Percentiles rank a stretch among this genome's conserved stretches.
Conservation (phyloP, 1,140 invertebrate species). For the Cherax destructor region DNA sequence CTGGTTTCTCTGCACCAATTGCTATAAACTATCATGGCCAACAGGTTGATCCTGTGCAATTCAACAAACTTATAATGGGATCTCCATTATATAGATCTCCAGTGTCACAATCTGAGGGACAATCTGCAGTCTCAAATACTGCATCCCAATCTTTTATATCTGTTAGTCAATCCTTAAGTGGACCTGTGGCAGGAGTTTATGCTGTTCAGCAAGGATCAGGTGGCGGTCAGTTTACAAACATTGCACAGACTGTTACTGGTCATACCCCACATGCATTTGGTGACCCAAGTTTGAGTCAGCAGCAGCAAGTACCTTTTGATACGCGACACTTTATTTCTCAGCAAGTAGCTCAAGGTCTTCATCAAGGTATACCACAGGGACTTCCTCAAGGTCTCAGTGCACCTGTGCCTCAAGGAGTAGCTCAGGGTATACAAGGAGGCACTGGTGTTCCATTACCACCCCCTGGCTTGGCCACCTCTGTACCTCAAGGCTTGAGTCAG, state of each 20-base stretch:
- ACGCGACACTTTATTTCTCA: slow-evolving; percentile 54
- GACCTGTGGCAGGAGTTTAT: slow-evolving; percentile 51
- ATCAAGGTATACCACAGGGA: slow-evolving; percentile 19
- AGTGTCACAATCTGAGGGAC: slow-evolving; percentile 51
- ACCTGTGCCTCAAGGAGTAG: slow-evolving; percentile 25
- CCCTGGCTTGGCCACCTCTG: slow-evolving; percentile 7
- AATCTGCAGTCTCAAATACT: slow-evolving; percentile 29
- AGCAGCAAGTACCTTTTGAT: slow-evolving; percentile 44
- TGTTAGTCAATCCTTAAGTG: slow-evolving; percentile 28
- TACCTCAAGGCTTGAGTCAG: slow-evolving; percentile 38
- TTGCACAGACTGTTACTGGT: not conserved
- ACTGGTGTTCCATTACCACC: slow-evolving; percentile 16
- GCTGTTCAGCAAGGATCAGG: slow-evolving; percentile 31
- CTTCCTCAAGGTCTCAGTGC: slow-evolving; percentile 11
- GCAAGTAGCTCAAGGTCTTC: slow-evolving; percentile 35
- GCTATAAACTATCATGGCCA: slow-evolving; percentile 46
- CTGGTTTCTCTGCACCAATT: slow-evolving; percentile 45
- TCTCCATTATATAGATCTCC: slow-evolving; percentile 33
- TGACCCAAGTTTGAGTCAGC: slow-evolving; percentile 41
- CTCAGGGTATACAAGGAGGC: slow-evolving; percentile 30
- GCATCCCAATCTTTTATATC: slow-evolving; percentile 40
- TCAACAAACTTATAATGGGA: slow-evolving; percentile 49
- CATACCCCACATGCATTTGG: slow-evolving; percentile 31
- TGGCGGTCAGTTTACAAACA: slow-evolving; percentile 13
- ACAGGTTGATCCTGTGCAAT: slow-evolving; percentile 27